Evolutionary conservation across 1,140 invertebrate species (phyloP).

Genomic region (Drosophila suzukii): DNA sequence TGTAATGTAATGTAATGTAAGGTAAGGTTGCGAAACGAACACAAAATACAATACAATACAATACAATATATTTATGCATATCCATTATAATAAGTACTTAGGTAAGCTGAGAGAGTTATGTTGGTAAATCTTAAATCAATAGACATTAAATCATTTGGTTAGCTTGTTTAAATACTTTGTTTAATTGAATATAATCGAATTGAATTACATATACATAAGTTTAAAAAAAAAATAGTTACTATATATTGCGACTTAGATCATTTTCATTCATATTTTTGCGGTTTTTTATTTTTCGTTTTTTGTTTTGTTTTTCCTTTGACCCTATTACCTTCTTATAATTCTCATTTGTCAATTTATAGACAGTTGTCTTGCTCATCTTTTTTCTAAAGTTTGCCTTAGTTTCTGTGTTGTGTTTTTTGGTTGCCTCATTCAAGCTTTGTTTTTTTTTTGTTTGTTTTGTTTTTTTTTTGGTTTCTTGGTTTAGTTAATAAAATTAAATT

Average conservation of each 20-base stretch:
- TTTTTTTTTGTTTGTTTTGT: constrained; percentile 20
- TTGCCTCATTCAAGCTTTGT: constrained; percentile 78
- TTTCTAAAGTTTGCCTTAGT: constrained; percentile 44
- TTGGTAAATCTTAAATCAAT: constrained; percentile 59
- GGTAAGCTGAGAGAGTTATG: constrained; percentile 48
- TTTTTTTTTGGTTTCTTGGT: constrained; percentile 16
- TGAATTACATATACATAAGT: constrained; percentile 58
- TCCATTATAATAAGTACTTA: constrained; percentile 47
- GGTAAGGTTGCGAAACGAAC: constrained; percentile 63
- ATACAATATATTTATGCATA: constrained; percentile 51
- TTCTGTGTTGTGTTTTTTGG: constrained; percentile 36
- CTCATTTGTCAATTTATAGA: constrained; percentile 65
- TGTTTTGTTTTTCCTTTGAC: constrained; percentile 15
- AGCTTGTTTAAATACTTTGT: constrained; percentile 70
- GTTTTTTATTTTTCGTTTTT: constrained; percentile 15
- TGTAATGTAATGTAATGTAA: constrained; percentile 47
- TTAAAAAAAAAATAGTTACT: constrained; percentile 54
- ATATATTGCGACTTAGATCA: constrained; percentile 57
- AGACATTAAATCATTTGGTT: constrained; percentile 80
- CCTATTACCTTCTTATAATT: constrained; percentile 7
- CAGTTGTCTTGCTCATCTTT: constrained; percentile 49
- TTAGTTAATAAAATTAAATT: constrained; percentile 49
- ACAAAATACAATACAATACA: constrained; percentile 63
- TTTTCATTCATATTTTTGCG: constrained; percentile 24
- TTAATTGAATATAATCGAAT: constrained; percentile 71